Evolutionary conservation across 2,113 vertebrate genomes (phyloP).

Genomic region (Ariopsis seemanni): DNA sequence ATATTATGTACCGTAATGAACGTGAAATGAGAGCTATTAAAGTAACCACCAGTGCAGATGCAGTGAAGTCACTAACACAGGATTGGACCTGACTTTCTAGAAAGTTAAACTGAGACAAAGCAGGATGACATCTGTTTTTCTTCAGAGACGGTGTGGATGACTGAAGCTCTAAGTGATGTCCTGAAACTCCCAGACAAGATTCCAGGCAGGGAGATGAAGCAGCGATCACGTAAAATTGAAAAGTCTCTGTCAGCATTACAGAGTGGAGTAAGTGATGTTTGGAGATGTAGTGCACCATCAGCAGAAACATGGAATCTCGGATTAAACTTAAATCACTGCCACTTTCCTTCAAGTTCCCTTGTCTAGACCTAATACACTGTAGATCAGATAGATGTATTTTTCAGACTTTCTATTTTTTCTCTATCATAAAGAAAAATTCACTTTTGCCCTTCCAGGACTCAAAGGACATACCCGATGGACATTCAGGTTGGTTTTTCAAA

Average conservation of each 20-base stretch:
- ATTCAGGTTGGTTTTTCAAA: conserved; percentile 22
- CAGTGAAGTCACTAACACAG: background rate
- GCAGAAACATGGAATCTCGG: background rate
- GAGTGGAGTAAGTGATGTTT: conserved; percentile 42
- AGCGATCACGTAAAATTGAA: conserved; percentile 2
- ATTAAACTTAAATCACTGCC: background rate
- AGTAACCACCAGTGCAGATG: background rate
- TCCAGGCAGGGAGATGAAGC: conserved; percentile 20
- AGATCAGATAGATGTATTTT: background rate
- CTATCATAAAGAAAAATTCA: background rate
- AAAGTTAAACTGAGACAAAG: background rate
- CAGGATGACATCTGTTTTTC: conserved; percentile 11
- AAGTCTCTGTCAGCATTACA: background rate
- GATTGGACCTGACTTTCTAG: background rate
- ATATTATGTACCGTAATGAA: conserved; percentile 7
- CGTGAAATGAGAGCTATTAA: background rate
- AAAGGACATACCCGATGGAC: background rate
- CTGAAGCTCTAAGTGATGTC: conserved; percentile 56
- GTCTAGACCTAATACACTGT: background rate
- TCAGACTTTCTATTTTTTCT: background rate
- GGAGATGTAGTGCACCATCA: conserved; percentile 16
- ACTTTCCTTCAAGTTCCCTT: background rate
- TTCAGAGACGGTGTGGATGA: conserved; percentile 51
- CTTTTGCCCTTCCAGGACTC: conserved; percentile 15
- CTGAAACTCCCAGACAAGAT: conserved; percentile 53